Base-by-base conservation (phyloP, 2,113 vertebrate genomes). In the Vimba vimba region DNA sequence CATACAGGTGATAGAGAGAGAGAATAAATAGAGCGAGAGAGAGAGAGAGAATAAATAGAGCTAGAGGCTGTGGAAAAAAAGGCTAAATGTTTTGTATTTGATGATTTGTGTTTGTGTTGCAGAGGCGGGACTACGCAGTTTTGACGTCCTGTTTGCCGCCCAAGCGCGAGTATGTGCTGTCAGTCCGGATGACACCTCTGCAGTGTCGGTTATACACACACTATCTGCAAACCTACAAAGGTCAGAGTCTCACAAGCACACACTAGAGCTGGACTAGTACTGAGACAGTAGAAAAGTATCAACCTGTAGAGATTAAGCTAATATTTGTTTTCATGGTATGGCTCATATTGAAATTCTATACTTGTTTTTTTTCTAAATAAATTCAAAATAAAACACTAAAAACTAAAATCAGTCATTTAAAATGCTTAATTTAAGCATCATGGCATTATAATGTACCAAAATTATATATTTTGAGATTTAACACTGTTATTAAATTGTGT, bases 81-180 rank as follows among this genome's bases (percentile, higher is more conserved):
- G 2, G 17, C 43, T 7, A 8, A 45, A 59, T 60, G 79, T 64
- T 50, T 62, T 33, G 43, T 33, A 33, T 50, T 15, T 82, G 39
- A 33, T 55, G 36, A 3, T 73, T 19, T 82, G 76, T 83, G 25
- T 71, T 33, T 86, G 47, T 30, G 39, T 94, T 93, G 50, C 93
- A 99, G 98, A 97, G 98, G 89, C 96, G 95, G 89, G 97, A 99
- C 95, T 99, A 99, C 90, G 97, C 97, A 1, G 97, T 96, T 5
- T 89, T 99, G 93, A 97, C 95, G 1, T 96, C 97, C 92, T 99
- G 98, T 93, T 96, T 99, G 84, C 98, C 98, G 64, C 97, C 97
- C n/a, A 99, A 99, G 85, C 92, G 96, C 0, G 98, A 99, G 86
- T 99, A 99, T 7, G 98, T 99, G 85, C 94, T 99, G 85, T 96